A percentile compares a stretch with the other conserved stretches of the same genome.
Conservation (phyloP, 64 coral and sea anemone species). For the Dendronephthya gigantea region DNA sequence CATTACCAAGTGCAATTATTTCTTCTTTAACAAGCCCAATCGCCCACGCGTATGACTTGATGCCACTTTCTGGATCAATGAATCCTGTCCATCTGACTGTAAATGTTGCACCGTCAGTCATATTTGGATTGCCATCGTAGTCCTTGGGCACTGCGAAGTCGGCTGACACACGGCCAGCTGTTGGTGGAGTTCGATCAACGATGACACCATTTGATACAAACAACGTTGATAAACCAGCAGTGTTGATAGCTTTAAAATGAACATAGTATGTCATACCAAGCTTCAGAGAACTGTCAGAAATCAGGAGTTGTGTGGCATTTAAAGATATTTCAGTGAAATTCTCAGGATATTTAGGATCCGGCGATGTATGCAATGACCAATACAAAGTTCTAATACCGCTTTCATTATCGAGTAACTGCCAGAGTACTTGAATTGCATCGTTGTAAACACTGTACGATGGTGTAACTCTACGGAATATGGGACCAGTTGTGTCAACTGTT, state of each 20-base stretch:
- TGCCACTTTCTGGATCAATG: constrained; percentile 63
- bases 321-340: constrained; percentile 37
- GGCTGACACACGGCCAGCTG: constrained; percentile 45
- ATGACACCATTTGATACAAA: constrained; percentile 74
- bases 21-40: constrained; percentile 37
- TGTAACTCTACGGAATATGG: constrained; percentile 31
- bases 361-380: constrained; percentile 61
- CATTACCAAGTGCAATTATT: constrained; percentile 5
- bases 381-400: constrained; percentile 45
- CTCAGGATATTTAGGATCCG: constrained; percentile 39
- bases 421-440: background rate
- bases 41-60: constrained; percentile 52
- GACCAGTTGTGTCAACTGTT: constrained; percentile 59
- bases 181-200: constrained; percentile 65
- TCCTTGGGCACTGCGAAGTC: constrained; percentile 58
- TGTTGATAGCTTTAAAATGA: constrained; percentile 44
- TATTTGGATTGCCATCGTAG: constrained; percentile 73
- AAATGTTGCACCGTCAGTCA: constrained; percentile 48
- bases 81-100: constrained; percentile 77
- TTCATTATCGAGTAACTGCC: background rate
- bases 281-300: constrained; percentile 29
- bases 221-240: constrained; percentile 42
- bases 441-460: background rate
- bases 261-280: constrained; percentile 68
- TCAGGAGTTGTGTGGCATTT: background rate